Evolutionary conservation across 2,888 invertebrate species (phyloP).

Genomic region (Cerceris rybyensis): DNA sequence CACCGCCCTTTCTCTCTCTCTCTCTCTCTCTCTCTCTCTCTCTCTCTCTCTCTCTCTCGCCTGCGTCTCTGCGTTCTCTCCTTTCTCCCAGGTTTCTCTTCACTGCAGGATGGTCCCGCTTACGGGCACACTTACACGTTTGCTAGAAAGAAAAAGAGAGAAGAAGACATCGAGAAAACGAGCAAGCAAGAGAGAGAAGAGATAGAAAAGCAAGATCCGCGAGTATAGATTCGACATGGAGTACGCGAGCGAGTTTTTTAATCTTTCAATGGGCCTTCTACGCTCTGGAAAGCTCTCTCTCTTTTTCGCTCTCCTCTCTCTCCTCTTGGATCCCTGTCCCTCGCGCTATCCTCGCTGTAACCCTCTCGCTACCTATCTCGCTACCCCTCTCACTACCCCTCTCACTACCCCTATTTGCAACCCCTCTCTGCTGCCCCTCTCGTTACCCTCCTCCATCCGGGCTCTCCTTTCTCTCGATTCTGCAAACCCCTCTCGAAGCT

Average conservation of each 20-base stretch:
- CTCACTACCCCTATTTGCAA: slow-evolving; percentile 11
- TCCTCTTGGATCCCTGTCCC: neutral
- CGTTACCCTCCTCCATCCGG: slow-evolving; percentile 16
- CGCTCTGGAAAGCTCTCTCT: slow-evolving; percentile 56
- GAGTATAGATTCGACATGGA: slow-evolving; percentile 67
- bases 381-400: slow-evolving; percentile 9
- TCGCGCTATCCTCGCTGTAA: slow-evolving; percentile 8
- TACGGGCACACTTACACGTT: slow-evolving; percentile 57
- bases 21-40: slow-evolving; percentile 25
- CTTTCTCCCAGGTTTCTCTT: slow-evolving; percentile 26
- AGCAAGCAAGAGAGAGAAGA: neutral
- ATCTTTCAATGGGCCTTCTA: slow-evolving; percentile 73
- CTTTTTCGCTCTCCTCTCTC: slow-evolving; percentile 3
- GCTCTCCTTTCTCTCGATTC: slow-evolving; percentile 48
- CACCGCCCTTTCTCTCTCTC: slow-evolving; percentile 23
- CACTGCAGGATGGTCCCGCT: slow-evolving; percentile 61
- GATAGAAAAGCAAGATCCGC: slow-evolving; percentile 42
- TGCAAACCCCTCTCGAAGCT: slow-evolving; percentile 64
- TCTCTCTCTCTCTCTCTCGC: slow-evolving; percentile 13
- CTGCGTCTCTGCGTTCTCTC: neutral
- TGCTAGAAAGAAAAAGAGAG: slow-evolving; percentile 2
- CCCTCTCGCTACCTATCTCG: slow-evolving; percentile 13
- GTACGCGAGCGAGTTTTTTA: slow-evolving; percentile 71
- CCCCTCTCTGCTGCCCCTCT: slow-evolving; percentile 10
- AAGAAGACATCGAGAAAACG: neutral